These are phyloP conservation scores for Leucophenga varia DNA, from an alignment of 1,140 invertebrate species.

Conservation along the genomic window DNA sequence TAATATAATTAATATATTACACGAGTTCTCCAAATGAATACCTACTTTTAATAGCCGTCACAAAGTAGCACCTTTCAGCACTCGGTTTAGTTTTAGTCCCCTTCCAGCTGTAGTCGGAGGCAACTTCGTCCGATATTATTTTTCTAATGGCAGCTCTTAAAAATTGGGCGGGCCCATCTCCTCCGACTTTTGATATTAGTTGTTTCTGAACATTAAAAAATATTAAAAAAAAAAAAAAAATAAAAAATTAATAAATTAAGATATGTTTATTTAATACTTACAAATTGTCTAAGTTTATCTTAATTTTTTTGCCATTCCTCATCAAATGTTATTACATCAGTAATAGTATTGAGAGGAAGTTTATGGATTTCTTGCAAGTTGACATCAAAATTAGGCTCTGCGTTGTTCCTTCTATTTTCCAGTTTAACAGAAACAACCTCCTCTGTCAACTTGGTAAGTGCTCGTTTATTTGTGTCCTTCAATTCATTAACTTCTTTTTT, in stretches of 20 bases:
- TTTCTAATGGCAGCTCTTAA: slow-evolving; percentile 3
- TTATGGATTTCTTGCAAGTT: not conserved
- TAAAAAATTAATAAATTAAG: slow-evolving; percentile 5
- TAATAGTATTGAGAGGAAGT: slow-evolving; percentile 4
- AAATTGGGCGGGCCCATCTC: not conserved
- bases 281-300: slow-evolving; percentile 4
- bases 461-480: not conserved
- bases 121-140: slow-evolving; percentile 1
- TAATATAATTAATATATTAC: no score
- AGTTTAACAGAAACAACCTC: slow-evolving; percentile 4
- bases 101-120: slow-evolving; percentile 3
- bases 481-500: slow-evolving; percentile 1
- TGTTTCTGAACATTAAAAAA: no score
- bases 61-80: not conserved
- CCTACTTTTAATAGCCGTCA: slow-evolving; percentile 1
- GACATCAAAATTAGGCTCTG: not conserved
- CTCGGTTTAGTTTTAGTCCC: slow-evolving; percentile 2
- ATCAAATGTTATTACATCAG: slow-evolving; percentile 4
- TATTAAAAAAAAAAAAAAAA: not conserved
- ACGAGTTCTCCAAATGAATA: no score
- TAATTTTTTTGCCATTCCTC: slow-evolving; percentile 7
- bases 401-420: slow-evolving; percentile 7
- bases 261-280: slow-evolving; percentile 5
- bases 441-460: slow-evolving; percentile 4
- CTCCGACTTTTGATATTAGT: no score